Evolutionary conservation across 2,113 vertebrate species (phyloP), one percentile per base, ranked within the genome.

Genomic region (Cathartes aura): DNA sequence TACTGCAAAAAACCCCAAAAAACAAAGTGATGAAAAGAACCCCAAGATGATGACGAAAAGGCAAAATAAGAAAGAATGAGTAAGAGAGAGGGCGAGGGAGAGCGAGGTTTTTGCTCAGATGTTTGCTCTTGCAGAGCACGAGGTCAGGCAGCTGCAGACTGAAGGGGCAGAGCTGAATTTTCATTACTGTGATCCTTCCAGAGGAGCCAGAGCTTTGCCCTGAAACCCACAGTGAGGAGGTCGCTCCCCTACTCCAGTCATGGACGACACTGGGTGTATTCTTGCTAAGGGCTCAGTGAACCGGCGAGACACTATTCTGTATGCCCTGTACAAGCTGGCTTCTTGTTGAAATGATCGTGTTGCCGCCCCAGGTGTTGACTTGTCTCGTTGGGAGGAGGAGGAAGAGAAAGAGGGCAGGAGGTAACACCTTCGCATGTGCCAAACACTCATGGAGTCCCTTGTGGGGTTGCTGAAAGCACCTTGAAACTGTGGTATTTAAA

Each of bases 101-200:
- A 90, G n/a, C 0, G 4, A n/a, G 18, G 15, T 12, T 85, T 90
- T 64, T 93, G 53, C 84, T 82, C 26, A 53, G 30, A 84, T 38
- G 40, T 66, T 90, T 95, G 63, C 10, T 89, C 62, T 71, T 62
- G 72, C 18, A 75, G 74, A 70, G 27, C 55, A 67, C 0, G 4
- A 84, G 73, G 80, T 75, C 76, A 91, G 76, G 72, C 73, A 96
- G 48, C 73, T 68, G 89, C 83, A 85, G 66, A 66, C 60, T 64
- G 84, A 89, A 87, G n/a, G 16, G 68, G 62, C 45, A 85, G 58
- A 80, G 40, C 27, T 90, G 71, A 93, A 76, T 90, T 95, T 95
- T 87, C 74, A 90, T 62, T 50, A 89, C 38, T 32, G 20, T 8
- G 32, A 62, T 93, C 71, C 63, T 60, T 76, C 58, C 62, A 93